Evolutionary conservation across 1,140 invertebrate species (phyloP).

Genomic region (Melipona quadrifasciata): DNA sequence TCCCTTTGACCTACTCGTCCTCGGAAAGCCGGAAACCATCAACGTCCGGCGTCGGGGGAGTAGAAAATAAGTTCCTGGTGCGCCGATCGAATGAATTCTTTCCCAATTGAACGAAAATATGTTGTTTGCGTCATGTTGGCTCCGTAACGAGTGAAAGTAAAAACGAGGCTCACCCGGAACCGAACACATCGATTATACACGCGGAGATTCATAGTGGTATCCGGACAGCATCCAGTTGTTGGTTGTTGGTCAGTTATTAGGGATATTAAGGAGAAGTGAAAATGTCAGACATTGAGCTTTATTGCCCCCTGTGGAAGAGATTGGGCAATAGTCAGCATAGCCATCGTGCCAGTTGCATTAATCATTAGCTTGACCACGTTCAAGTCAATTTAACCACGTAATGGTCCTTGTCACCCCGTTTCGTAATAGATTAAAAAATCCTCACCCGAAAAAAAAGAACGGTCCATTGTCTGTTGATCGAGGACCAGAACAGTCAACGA

Average conservation of each 20-base stretch:
- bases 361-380: conserved; percentile 40
- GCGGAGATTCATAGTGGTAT: conserved; percentile 27
- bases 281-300: conserved; percentile 31
- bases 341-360: conserved; percentile 17
- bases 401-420: conserved; percentile 26
- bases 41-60: neutral
- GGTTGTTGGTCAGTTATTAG: conserved; percentile 29
- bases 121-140: conserved; percentile 72
- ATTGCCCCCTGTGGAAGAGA: neutral
- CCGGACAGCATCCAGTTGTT: conserved; percentile 41
- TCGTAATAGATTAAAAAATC: conserved; percentile 26
- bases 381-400: conserved; percentile 49
- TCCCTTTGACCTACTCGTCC: neutral
- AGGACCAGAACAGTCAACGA: too few relatives aligned
- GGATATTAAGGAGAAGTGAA: conserved; percentile 39
- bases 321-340: conserved; percentile 21
- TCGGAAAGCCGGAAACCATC: neutral
- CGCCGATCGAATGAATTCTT: conserved; percentile 31
- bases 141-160: conserved; percentile 78
- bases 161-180: conserved; percentile 72
- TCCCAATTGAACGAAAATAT: conserved; percentile 50
- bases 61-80: conserved; percentile 25
- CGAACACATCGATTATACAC: conserved; percentile 53
- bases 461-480: neutral
- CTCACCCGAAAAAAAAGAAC: neutral